Base-by-base conservation (phyloP, 2,888 invertebrate genomes). In the Perdita meconis region DNA sequence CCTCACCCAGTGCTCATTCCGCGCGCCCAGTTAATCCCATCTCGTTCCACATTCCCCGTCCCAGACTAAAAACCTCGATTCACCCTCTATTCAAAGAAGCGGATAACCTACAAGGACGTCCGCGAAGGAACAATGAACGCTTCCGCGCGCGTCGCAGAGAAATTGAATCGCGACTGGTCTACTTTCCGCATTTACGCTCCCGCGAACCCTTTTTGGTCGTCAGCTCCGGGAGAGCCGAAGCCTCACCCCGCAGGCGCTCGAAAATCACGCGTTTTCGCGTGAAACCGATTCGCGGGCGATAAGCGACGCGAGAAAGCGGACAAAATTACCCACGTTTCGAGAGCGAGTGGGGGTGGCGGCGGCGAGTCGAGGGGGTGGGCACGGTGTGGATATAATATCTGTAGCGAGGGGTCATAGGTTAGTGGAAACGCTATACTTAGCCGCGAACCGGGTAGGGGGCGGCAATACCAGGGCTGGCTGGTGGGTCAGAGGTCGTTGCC, bases 401-500 rank as follows among this genome's bases (percentile, higher is more conserved):
- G 78, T 80, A 74, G 73, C 80, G 75, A 67, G 72, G 79, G 84
- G 80, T 87, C 85, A 86, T 85, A 88, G 88, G 87, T 88, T 88
- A 84, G 87, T 86, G 82, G 86, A 87, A 87, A 86, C 84, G 78
- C 84, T 87, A 89, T 88, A 89, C 86, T 88, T 88, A 87, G 59
- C 42, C 56, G 57, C 10, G 44, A 26, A 56, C 50, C n/a, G 56
- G 44, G 87, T 83, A 64, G 88, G 88, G 88, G 85, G 81, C 76
- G 65, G 78, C 77, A 75, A 85, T 85, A 86, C 82, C 83, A 84
- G 85, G 86, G 75, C 83, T 85, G 80, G 84, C 85, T 83, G 89
- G 87, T 90, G 88, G 92, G 92, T 92, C 92, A 91, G 80, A 90
- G 92, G 87, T 92, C 92, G 88, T 89, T 89, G 91, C 74, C 90